Base-by-base conservation (phyloP, 2,113 vertebrate genomes). In the Todiramphus saurophagus region DNA sequence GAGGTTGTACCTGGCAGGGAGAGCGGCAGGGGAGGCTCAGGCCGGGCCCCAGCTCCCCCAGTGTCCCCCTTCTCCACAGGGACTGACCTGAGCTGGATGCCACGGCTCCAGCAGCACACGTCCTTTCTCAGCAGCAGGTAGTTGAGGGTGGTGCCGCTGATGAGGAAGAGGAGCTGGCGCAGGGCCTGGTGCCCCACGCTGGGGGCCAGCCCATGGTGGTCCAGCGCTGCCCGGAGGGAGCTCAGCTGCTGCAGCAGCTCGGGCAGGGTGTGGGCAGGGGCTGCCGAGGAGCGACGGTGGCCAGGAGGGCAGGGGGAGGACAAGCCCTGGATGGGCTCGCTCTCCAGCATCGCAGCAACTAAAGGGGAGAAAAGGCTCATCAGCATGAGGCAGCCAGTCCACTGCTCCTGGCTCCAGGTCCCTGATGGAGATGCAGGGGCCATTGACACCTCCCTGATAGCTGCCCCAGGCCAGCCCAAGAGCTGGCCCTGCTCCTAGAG, bases 331-430 rank as follows among this genome's bases (percentile, higher is more conserved):
- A 98, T 98, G 84, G 94, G 97, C 88, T 99, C 98, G 3, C 98
- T 98, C 94, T 99, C 98, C 94, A 99, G 72, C 97, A 98, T 79
- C 4, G 98, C 98, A 0, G 98, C 84, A 33, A 98, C 98, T 99
- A 8, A 28, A 56, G 70, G 41, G 33, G 6, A n/a, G 46, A 51
- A 62, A 21, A 62, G 11, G 19, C 30, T 67, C 16, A 8, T 19
- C 1, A 1, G 3, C 13, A 15, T 0, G 1, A 51, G 39, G 13
- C 67, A 28, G 7, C 31, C 60, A 17, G 14, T 2, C 7, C 11
- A 0, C 13, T 8, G 46, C 33, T 44, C 13, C 17, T n/a, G 5
- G 30, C 31, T 18, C 11, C 3, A 10, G 3, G 5, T 24, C 31
- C 53, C 33, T 9, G 11, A 0, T 28, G 24, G 35, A 44, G 35